These are phyloP conservation scores for Limonius californicus DNA, from an alignment of 1,140 invertebrate species.

Conservation along the genomic window DNA sequence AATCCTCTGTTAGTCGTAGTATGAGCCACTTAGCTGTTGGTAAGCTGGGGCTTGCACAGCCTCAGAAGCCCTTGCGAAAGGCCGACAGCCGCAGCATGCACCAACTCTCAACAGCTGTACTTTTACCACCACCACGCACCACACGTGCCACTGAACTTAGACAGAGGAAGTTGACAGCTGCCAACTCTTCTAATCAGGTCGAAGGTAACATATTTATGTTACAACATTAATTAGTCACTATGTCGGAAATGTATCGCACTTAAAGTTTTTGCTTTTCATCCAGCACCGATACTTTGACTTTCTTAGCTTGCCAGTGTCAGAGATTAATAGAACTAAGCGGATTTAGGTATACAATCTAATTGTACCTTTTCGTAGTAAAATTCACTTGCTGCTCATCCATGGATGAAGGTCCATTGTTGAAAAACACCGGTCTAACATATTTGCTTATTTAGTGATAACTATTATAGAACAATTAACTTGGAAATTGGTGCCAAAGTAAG, in stretches of 20 bases:
- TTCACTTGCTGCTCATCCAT: too few species aligned
- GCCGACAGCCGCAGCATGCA: constrained; percentile 60
- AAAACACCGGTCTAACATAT: too few species aligned
- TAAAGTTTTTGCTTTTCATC: background rate
- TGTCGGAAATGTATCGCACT: background rate
- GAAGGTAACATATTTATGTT: constrained; percentile 15
- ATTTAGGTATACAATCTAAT: too few species aligned
- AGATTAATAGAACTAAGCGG: too few species aligned
- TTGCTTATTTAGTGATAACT: background rate
- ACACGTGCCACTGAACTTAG: constrained; percentile 43
- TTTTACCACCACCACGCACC: constrained; percentile 39
- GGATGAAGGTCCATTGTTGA: too few species aligned
- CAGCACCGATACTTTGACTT: too few species aligned
- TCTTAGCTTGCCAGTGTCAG: too few species aligned
- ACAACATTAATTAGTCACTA: too few species aligned
- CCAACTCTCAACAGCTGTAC: constrained; percentile 53
- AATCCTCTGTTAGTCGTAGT: constrained; percentile 56
- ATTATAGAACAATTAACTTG: background rate
- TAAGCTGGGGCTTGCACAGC: constrained; percentile 31
- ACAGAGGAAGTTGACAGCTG: constrained; percentile 36
- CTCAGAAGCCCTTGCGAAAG: constrained; percentile 38
- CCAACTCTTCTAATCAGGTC: background rate
- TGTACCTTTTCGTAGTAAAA: too few species aligned
- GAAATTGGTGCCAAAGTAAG: background rate
- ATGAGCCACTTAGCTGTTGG: constrained; percentile 61